Base-by-base conservation (phyloP, 2,888 invertebrate species). In the Dynastes hyllus region DNA sequence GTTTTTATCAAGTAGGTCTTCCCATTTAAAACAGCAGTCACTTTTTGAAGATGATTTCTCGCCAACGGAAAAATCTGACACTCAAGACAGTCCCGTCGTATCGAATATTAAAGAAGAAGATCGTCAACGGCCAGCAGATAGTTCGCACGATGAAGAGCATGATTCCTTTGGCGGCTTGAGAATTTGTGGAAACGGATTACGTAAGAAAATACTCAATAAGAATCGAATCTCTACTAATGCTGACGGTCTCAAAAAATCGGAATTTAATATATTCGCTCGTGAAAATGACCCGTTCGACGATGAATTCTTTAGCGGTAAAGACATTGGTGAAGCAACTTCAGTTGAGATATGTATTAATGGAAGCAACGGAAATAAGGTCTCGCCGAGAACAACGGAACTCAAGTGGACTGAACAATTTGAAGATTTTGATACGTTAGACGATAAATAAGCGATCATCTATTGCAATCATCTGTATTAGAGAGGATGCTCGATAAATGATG, bases 221-320 rank as follows among this genome's bases (percentile, higher is more conserved):
- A 84, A 85, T 71, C 82, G 86, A 76, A 77, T 85, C 5, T 83
- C 85, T 2, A 83, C 80, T 40, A 84, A 76, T 66, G 81, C 85
- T 55, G 82, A 83, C 51, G 93, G 93, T 81, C 93, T 96, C 69
- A 95, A 95, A 85, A 97, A 97, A 88, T 96, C 96, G 0, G 96
- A 96, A 86, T 96, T 96, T 8, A 96, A 97, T 88, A 97, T 97
- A 84, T 97, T 97, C 89, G 94, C 94, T 3, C 92, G 95, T 73
- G 96, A 96, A 86, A 92, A 92, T 66, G 97, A 97, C 89, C 97
- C 97, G 1, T 97, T 97, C 86, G 97, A 96, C 83, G 95, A 95
- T 76, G 96, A 96, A 83, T 97, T 97, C 89, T 97, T 97, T 86
- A 93, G 86, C 76, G 85, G 85, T 27, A 88, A 67, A 53, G 78